Evolutionary conservation across 37 sponge, comb jelly and placozoan genomes (phyloP).

Genomic region (Dysidea cf. avara): DNA sequence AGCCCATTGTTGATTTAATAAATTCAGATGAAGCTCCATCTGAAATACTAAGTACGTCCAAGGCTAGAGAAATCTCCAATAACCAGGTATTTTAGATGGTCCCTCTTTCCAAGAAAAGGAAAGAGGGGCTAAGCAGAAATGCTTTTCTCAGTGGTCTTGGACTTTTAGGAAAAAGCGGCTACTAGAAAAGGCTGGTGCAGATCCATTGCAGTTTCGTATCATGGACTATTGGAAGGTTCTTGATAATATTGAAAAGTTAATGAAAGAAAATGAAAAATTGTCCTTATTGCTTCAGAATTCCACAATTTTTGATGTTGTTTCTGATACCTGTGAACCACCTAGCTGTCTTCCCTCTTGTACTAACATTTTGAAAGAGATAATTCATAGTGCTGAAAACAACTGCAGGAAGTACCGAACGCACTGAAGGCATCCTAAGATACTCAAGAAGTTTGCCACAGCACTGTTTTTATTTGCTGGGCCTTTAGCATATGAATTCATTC

Average conservation of each 20-base stretch:
- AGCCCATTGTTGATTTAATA: too few species aligned
- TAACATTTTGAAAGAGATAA: constrained; percentile 18
- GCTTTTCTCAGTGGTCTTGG: neutral
- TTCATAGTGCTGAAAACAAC: constrained; percentile 41
- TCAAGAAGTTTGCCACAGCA: constrained; percentile 34
- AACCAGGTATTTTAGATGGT: neutral
- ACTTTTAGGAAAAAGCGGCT: neutral
- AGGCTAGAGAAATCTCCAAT: too few species aligned
- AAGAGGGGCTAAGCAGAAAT: neutral
- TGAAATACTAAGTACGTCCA: too few species aligned
- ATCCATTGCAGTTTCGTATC: neutral
- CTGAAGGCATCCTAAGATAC: neutral
- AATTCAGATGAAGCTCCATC: too few species aligned
- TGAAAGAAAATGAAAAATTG: neutral
- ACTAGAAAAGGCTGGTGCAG: constrained; percentile 1
- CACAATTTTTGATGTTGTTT: too few species aligned
- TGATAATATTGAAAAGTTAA: neutral
- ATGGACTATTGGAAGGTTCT: constrained; percentile 2
- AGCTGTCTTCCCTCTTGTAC: neutral
- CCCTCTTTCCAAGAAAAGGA: constrained; percentile 9
- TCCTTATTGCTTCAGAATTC: neutral
- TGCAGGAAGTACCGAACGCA: neutral
- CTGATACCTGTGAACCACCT: too few species aligned
- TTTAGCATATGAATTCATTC: constrained; percentile 27
- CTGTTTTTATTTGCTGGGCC: constrained; percentile 31